These are phyloP conservation scores for Sarcophaga peregrina DNA, from an alignment of 1,140 invertebrate genomes.

Conservation along the genomic window DNA sequence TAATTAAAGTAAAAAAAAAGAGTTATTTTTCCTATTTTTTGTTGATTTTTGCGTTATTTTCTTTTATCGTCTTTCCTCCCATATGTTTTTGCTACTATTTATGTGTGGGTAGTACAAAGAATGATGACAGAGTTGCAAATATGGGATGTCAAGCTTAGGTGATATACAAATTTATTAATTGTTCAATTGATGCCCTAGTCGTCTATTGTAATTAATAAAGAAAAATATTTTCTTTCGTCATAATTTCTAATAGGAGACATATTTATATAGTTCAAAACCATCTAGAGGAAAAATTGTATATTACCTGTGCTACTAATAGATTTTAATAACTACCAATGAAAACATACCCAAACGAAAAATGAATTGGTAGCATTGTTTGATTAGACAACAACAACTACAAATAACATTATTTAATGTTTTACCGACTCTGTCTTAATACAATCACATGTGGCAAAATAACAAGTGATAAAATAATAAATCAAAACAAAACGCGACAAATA, in stretches of 20 bases:
- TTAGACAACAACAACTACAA: too few species aligned
- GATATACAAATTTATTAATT: too few species aligned
- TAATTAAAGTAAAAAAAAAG: constrained; percentile 9
- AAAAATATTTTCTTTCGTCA: too few species aligned
- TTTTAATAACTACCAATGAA: too few species aligned
- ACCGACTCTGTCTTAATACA: neutral
- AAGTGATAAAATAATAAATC: neutral
- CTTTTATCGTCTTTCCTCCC: constrained; percentile 12
- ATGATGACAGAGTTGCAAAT: neutral
- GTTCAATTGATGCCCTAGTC: too few species aligned
- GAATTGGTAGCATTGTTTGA: too few species aligned
- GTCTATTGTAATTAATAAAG: too few species aligned
- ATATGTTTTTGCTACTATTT: neutral
- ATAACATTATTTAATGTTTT: neutral
- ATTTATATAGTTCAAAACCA: too few species aligned
- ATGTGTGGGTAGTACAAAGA: neutral
- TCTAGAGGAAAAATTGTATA: too few species aligned
- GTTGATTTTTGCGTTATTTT: neutral
- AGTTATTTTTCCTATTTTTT: neutral
- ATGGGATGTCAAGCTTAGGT: neutral
- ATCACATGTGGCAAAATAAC: neutral
- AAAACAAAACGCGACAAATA: neutral
- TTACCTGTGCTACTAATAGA: too few species aligned
- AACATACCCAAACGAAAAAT: too few species aligned
- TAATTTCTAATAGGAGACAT: too few species aligned